phyloP scores from a whole-genome alignment of 2,797 vertebrate genomes.

The Alca torda region DNA sequence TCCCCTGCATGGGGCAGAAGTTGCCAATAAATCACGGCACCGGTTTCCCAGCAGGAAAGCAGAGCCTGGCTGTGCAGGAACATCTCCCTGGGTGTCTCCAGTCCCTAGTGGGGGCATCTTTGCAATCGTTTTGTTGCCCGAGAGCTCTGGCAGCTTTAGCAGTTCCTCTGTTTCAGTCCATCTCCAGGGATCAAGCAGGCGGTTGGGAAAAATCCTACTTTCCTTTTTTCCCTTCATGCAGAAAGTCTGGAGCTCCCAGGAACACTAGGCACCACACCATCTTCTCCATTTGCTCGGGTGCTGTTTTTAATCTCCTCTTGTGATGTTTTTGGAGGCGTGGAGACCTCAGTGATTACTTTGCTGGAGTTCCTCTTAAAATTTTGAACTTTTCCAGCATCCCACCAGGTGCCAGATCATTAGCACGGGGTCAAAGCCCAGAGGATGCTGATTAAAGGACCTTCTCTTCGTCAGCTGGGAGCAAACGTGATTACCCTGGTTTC shows the following conservation, averaged over 20 bases:
- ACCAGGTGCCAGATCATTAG: neutral
- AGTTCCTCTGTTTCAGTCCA: neutral
- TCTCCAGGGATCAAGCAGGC: neutral
- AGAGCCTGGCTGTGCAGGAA: neutral
- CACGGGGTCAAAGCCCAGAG: neutral
- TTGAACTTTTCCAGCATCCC: neutral
- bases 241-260: neutral
- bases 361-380: neutral
- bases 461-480: neutral
- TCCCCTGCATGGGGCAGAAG: fast-evolving
- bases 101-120: neutral
- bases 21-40: neutral
- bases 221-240: neutral
- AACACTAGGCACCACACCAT: fast-evolving
- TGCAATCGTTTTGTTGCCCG: neutral
- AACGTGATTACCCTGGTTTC: neutral
- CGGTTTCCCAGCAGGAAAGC: neutral
- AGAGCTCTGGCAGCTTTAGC: neutral
- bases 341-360: neutral
- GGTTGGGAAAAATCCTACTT: neutral
- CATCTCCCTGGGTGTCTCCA: neutral
- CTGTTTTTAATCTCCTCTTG: neutral
- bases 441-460: neutral
- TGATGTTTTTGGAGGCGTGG: fast-evolving
- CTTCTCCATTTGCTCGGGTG: neutral